Base-by-base conservation (phyloP, 2,113 vertebrate species). In the Origma solitaria region DNA sequence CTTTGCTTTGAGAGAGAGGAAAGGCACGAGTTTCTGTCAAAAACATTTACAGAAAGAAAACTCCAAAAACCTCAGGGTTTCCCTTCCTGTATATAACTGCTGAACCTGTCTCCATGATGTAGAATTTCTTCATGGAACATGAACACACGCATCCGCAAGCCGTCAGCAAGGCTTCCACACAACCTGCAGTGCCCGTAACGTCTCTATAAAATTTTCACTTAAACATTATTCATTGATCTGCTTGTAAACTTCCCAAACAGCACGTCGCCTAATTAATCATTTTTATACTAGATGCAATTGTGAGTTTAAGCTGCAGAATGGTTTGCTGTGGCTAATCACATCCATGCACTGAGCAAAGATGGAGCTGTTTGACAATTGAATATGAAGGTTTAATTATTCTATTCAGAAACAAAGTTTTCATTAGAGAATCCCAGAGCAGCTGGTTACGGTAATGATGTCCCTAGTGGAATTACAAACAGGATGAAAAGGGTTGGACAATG, bases 331-430 rank as follows among this genome's bases (percentile, higher is more conserved):
- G 70, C 90, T 96, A 95, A 95, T 97, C 96, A 96, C 92, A 96
- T 92, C 92, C 92, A 96, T 94, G 94, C 90, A 91, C 85, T 5
- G 31, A 91, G 94, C 62, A 91, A 78, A 95, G 96, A 95, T 24
- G 13, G 84, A 96, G 86, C 69, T 95, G 88, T 92, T 71, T 93
- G 90, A 95, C 95, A 94, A 96, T 96, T 95, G 94, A 95, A 92
- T 95, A 95, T 90, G 95, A 96, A 95, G 95, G 92, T 96, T 96
- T 95, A 97, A 96, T 97, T 95, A 94, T 96, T 96, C 94, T 94
- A 92, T 97, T 97, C 94, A 95, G 88, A 92, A 96, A 94, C 85
- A 77, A 95, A 96, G 88, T 96, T 96, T 97, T 96, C 97, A 96
- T 96, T 94, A 95, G 88, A 92, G 95, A 82, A 96, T 92, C 94